Evolutionary conservation across 2,888 invertebrate genomes (phyloP), one percentile per base, ranked within the genome.

Genomic region (Ormyrus rosae): DNA sequence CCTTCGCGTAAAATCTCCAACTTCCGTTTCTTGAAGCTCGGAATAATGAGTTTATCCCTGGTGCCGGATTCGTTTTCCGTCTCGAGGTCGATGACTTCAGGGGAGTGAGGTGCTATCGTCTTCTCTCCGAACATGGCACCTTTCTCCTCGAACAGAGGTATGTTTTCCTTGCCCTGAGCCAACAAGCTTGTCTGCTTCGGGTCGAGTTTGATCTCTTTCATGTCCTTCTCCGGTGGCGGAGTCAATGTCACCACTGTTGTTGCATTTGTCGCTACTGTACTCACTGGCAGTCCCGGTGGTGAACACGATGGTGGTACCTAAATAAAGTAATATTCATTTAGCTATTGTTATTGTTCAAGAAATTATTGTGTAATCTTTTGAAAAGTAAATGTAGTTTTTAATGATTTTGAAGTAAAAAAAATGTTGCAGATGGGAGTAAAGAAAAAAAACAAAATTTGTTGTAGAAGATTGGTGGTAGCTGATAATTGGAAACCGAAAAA

Each of bases 1-100:
- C 95, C 93, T 85, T 95, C 95, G 79, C 95, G 94, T 58, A 96
- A 91, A 63, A 96, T 95, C 84, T 96, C 96, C 7, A 96, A 91
- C 86, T 95, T 95, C 83, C 94, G 93, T 85, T 93, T 93, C 90
- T 95, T 95, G 83, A 95, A 93, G 80, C 91, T 91, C 56, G 90
- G 91, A 84, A 91, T 89, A 79, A 91, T 88, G 56, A 91, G 87
- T 74, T 90, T 89, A 72, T 89, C 90, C 63, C 86, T 64, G 19
- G 65, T 73, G 55, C 85, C 87, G 86, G 72, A 86, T 84, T 90
- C 90, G 73, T 84, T 87, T 70, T 91, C 91, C 48, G 86, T 89
- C 86, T 94, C 94, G 8, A 94, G 89, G 85, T 94, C 93, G 74
- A 94, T 94, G 13, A 94, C 93, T 87, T 95, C 95, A 9, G 94